Base-by-base conservation (phyloP, 1,140 invertebrate species). In the Drosophila ogumai region DNA sequence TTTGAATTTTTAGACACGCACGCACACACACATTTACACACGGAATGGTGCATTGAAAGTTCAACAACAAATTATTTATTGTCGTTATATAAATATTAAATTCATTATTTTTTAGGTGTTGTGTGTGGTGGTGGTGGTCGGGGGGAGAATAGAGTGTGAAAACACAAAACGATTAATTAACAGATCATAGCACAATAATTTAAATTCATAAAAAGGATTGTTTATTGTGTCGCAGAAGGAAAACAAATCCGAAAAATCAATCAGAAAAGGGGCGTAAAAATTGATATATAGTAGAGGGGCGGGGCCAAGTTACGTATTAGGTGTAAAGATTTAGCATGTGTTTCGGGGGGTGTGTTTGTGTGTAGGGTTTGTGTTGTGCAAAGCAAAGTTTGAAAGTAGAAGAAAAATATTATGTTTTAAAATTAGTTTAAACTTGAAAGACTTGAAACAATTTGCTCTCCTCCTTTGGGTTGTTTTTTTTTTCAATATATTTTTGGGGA, bases 301-400 rank as follows among this genome's bases (percentile, higher is more conserved):
- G 22, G n/a, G 31, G 28, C 15, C 44, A 68, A 46, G 36, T 66
- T 73, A 68, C 36, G n/a, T 58, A 44, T 60, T 66, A 25, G 17
- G 32, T 28, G 34, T 9, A 57, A 47, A 49, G 19, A 40, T 59
- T 75, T 22, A n/a, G 36, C 19, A 13, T 38, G 41, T 50, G 38
- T 78, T 40, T 50, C n/a, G 41, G 2, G n/a, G 41, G 1, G 46
- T 49, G 46, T 49, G 38, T 44, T n/a, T 44, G 13, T 47, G 28
- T 65, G 63, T 15, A 25, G 54, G 61, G 22, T 56, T 44, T 75
- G 49, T 68, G 58, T 81, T 85, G 86, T 75, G 79, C 78, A 90
- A 90, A 90, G 75, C 71, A 84, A 81, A 72, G 69, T 86, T 85
- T 56, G 79, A 71, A 87, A 86, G 78, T 82, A 87, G 84, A 87